These are phyloP conservation scores for Asarcornis scutulata DNA, from an alignment of 2,113 vertebrate species.

Conservation along the genomic window DNA sequence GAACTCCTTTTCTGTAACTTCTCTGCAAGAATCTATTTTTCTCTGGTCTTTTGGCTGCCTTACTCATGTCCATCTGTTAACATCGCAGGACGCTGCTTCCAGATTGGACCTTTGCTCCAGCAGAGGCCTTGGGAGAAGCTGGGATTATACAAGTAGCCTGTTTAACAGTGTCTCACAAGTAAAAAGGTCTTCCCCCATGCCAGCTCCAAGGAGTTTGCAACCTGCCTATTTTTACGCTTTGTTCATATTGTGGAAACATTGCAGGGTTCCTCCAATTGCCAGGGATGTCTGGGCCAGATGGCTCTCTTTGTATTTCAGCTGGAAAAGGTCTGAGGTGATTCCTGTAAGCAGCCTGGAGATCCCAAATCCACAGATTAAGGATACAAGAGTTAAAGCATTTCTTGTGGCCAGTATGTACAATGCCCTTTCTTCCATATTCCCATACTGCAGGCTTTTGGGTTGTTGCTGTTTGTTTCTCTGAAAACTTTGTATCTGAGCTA, in stretches of 20 bases:
- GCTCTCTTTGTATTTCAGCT: background rate
- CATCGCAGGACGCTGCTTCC: slow-evolving; percentile 23
- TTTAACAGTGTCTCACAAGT: background rate
- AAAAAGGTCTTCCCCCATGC: background rate
- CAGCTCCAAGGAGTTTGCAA: background rate
- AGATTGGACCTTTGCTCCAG: background rate
- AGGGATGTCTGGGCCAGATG: background rate
- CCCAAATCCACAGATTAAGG: background rate
- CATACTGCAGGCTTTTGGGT: background rate
- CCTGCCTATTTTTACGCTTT: background rate
- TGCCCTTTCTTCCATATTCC: background rate
- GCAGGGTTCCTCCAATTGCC: background rate
- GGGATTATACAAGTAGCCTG: background rate
- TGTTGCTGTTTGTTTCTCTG: background rate
- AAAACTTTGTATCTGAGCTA: background rate
- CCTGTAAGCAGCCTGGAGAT: background rate
- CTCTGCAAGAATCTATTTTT: background rate
- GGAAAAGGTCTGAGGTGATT: background rate
- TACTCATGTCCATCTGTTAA: slow-evolving; percentile 1
- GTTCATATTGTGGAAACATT: background rate
- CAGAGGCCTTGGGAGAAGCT: slow-evolving; percentile 2
- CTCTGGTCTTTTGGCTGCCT: slow-evolving; percentile 42
- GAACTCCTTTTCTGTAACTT: background rate
- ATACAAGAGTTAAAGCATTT: background rate
- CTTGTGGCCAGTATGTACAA: too few relatives aligned